A percentile compares a stretch with the other conserved stretches of the same genome.
phyloP scores from a whole-genome alignment of 2,113 vertebrate genomes.

The Macroglossus sobrinus region DNA sequence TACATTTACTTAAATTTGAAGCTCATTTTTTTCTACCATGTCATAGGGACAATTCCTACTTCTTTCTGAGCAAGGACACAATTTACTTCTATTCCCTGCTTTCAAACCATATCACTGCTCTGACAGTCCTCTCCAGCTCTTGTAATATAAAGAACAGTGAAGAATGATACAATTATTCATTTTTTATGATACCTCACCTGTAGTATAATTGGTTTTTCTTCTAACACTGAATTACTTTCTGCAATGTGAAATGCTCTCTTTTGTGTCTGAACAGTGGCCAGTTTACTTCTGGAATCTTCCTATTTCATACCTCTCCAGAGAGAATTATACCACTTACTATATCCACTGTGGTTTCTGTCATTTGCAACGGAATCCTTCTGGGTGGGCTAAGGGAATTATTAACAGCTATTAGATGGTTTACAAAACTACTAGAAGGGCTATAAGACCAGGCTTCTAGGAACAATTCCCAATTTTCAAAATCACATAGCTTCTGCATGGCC shows the following conservation, averaged over 20 bases:
- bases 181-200: background rate
- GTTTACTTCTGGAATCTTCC: background rate
- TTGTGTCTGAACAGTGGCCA: background rate
- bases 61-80: background rate
- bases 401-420: conserved; percentile 12
- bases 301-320: background rate
- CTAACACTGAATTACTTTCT: background rate
- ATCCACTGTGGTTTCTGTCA: conserved; percentile 19
- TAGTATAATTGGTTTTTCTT: background rate
- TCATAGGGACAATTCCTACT: background rate
- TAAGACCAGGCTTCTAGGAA: background rate
- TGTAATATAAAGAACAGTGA: background rate
- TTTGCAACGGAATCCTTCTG: conserved; percentile 11
- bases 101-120: background rate
- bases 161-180: background rate
- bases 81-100: background rate
- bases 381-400: conserved; percentile 27
- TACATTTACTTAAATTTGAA: background rate
- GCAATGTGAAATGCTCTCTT: background rate
- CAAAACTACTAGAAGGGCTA: background rate
- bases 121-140: background rate
- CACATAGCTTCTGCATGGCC: background rate
- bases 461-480: background rate
- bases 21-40: background rate
- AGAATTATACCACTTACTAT: background rate